Base-by-base conservation (phyloP, 2,888 invertebrate genomes). In the Pyrrhosoma nymphula region DNA sequence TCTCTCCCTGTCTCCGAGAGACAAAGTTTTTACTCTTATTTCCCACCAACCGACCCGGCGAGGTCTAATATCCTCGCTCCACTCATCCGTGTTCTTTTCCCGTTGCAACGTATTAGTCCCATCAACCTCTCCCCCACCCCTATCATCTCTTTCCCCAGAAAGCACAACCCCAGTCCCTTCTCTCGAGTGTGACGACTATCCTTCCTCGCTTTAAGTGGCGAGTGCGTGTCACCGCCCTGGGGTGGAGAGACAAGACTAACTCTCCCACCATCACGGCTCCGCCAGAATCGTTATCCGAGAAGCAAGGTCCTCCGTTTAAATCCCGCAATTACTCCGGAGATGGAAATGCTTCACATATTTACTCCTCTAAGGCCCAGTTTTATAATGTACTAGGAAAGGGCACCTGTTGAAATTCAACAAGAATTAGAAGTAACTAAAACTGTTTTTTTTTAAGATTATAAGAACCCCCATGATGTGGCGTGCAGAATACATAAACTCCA, bases 51-150 rank as follows among this genome's bases (percentile, higher is more conserved):
- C 82, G 47, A 2, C 47, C 47, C 47, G 47, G 4, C 8, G 82
- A 16, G 35, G 82, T 82, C 30, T 30, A 35, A 82, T 82, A 35
- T 35, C 35, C 12, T 16, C 82, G 26, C 30, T 82, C 82, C 82
- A 30, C 26, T 82, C 82, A 82, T 26, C 82, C 82, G 82, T 82
- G 82, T 26, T 82, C 82, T 82, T 82, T 82, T 82, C 30, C 82
- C 14, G 35, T 26, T n/a, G 14, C 35, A n/a, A 30, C 35, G 82
- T 26, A 82, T 82, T 82, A 82, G 2, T 16, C 82, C 14, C 82
- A 14, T 0, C 35, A 18, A 6, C 82, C 69, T 0, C 3, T 14
- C 60, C 2, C 47, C 47, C 18, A 14, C 82, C 35, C 16, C 82
- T 14, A 82, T 35, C 16, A 60, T 60, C 60, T 60, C 69, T 26